Conservation (phyloP, 2,888 invertebrate genomes). For the Mesochorus sp. region DNA sequence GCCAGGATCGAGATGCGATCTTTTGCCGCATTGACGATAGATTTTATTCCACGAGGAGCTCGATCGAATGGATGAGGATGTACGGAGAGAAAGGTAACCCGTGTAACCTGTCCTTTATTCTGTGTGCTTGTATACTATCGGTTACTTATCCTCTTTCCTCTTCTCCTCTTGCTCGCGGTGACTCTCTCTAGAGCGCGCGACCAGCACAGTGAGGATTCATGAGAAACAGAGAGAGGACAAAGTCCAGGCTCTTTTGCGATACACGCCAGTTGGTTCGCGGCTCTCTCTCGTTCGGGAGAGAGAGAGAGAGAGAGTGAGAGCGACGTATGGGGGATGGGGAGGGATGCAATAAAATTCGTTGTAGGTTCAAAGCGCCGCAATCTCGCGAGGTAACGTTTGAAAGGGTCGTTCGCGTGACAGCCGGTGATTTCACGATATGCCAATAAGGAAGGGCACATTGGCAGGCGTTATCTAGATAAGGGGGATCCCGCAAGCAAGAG, state of each 20-base stretch:
- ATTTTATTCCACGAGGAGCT: constrained; percentile 57
- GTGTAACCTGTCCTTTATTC: constrained; percentile 64
- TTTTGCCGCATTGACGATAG: constrained; percentile 60
- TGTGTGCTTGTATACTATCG: constrained; percentile 33
- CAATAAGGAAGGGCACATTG: constrained; percentile 70
- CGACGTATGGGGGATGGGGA: constrained; percentile 44
- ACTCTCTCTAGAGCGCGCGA: constrained; percentile 5
- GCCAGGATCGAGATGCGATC: constrained; percentile 61
- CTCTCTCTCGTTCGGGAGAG: neutral
- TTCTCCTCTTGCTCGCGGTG: neutral
- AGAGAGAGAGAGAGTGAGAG: neutral
- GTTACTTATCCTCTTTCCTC: constrained; percentile 26
- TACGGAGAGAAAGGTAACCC: constrained; percentile 54
- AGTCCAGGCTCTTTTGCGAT: constrained; percentile 3
- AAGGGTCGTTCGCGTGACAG: constrained; percentile 64
- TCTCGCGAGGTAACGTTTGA: constrained; percentile 55
- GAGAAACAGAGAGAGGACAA: constrained; percentile 32
- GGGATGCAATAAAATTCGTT: constrained; percentile 64
- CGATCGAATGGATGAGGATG: constrained; percentile 28
- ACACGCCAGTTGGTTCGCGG: constrained; percentile 10
- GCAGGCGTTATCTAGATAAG: constrained; percentile 62
- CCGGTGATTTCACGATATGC: constrained; percentile 72
- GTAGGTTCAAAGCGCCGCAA: constrained; percentile 64
- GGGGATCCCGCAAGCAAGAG: constrained; percentile 17
- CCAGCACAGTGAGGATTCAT: constrained; percentile 14